Evolutionary conservation across 2,797 vertebrate species (phyloP).

Genomic region (Eupleurogrammus muticus): DNA sequence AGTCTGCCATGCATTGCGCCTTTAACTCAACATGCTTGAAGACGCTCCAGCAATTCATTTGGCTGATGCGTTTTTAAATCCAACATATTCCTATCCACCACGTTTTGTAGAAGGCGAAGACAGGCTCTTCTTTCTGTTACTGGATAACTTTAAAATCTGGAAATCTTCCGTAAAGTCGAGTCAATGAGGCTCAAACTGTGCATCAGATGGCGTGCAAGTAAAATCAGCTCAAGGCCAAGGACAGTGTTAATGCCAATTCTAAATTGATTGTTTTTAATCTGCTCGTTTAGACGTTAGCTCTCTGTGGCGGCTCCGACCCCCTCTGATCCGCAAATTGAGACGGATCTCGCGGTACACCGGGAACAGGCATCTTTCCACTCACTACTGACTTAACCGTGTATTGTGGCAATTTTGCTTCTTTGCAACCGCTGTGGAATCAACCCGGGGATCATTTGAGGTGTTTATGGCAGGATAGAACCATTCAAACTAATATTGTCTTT

Average conservation of each 20-base stretch:
- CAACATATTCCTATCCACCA: slow-evolving; percentile 6
- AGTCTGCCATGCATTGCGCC: not conserved
- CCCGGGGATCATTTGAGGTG: too few species aligned
- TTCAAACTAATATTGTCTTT: too few species aligned
- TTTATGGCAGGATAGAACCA: too few species aligned
- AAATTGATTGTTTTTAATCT: slow-evolving; percentile 47
- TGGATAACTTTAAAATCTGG: slow-evolving; percentile 11
- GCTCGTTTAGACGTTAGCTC: slow-evolving; percentile 39
- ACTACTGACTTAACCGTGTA: not conserved
- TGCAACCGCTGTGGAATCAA: too few species aligned
- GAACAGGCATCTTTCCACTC: slow-evolving; percentile 20
- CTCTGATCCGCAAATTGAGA: slow-evolving; percentile 37
- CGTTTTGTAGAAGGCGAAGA: slow-evolving; percentile 11
- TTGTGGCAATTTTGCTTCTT: slow-evolving; percentile 2
- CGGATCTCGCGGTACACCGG: slow-evolving; percentile 7
- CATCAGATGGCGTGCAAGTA: slow-evolving; percentile 37
- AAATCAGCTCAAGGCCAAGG: slow-evolving; percentile 42
- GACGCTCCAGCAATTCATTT: not conserved
- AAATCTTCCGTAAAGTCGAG: slow-evolving; percentile 20
- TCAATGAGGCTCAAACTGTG: slow-evolving; percentile 31
- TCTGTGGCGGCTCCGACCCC: slow-evolving; percentile 31
- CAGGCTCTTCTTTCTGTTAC: slow-evolving; percentile 5
- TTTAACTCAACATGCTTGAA: not conserved
- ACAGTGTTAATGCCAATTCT: slow-evolving; percentile 32
- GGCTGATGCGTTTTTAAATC: not conserved